Evolutionary conservation across 2,113 vertebrate species (phyloP).

Genomic region (Toxotes chatareus): DNA sequence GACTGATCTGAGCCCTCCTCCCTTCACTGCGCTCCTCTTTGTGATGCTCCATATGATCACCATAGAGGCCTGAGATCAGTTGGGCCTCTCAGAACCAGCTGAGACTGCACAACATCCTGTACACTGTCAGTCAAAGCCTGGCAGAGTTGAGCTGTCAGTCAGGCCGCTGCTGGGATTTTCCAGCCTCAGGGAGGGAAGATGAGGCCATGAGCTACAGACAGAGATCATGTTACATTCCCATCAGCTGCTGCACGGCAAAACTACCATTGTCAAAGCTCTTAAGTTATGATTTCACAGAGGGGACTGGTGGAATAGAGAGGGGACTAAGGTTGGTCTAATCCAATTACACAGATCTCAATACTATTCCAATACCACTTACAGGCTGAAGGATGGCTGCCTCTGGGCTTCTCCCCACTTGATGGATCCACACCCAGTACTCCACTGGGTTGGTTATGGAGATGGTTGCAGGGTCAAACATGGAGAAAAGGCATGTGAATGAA

Average conservation of each 20-base stretch:
- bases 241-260: conserved; percentile 60
- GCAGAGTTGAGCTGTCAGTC: conserved; percentile 56
- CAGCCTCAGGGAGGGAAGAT: conserved; percentile 39
- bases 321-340: conserved; percentile 76
- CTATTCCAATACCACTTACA: conserved; percentile 67
- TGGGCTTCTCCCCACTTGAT: conserved; percentile 48
- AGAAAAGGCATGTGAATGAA: conserved; percentile 23
- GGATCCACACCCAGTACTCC: conserved; percentile 39
- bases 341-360: conserved; percentile 79
- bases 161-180: conserved; percentile 57
- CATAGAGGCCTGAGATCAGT: conserved; percentile 54
- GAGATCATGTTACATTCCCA: conserved; percentile 69
- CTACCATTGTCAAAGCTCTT: conserved; percentile 69
- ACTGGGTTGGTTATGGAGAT: conserved; percentile 33
- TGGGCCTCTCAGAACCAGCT: conserved; percentile 49
- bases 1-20: conserved; percentile 52
- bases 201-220: conserved; percentile 58
- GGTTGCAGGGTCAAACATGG: conserved; percentile 24
- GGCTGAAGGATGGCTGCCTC: conserved; percentile 61
- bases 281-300: conserved; percentile 75
- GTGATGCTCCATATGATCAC: conserved; percentile 41
- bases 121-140: conserved; percentile 59
- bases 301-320: conserved; percentile 65
- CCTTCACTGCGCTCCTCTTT: conserved; percentile 27
- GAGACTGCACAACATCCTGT: conserved; percentile 44